A percentile compares a stretch with the other conserved stretches of the same genome.
Conservation (phyloP, 2,113 vertebrate species). For the Amphiprion ocellaris region DNA sequence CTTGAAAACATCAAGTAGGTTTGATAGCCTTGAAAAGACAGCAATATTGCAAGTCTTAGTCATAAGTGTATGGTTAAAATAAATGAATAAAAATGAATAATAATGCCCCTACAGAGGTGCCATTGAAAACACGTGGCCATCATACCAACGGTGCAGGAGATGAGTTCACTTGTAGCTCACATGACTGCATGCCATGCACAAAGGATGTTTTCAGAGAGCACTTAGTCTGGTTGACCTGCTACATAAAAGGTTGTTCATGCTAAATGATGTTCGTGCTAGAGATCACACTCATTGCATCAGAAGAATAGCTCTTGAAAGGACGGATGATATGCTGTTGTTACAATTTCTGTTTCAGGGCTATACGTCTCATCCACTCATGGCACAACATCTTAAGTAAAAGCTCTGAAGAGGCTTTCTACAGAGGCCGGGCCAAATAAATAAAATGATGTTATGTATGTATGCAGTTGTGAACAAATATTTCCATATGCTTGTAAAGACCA, state of each 20-base stretch:
- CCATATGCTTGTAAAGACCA: no score
- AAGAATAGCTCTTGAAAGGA: constrained; percentile 6
- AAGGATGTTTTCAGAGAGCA: constrained; percentile 33
- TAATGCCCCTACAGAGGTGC: constrained; percentile 22
- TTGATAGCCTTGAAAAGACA: background rate
- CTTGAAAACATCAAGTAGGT: background rate
- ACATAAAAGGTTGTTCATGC: constrained; percentile 16
- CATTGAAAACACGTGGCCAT: constrained; percentile 48
- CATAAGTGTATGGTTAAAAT: background rate
- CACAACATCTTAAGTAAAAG: background rate
- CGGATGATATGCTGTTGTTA: background rate
- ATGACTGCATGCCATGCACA: constrained; percentile 16
- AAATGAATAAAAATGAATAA: background rate
- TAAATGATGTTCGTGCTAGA: constrained; percentile 7
- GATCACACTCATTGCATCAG: background rate
- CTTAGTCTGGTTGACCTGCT: constrained; percentile 15
- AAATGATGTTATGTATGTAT: no score
- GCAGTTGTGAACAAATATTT: no score
- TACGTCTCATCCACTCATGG: background rate
- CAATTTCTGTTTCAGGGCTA: constrained; percentile 2
- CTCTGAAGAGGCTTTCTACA: background rate
- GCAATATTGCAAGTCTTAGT: background rate
- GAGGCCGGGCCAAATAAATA: background rate
- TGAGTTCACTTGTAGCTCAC: constrained; percentile 36
- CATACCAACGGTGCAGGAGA: constrained; percentile 14